phyloP scores from a whole-genome alignment of 1,140 invertebrate species.

The Sogatella furcifera region DNA sequence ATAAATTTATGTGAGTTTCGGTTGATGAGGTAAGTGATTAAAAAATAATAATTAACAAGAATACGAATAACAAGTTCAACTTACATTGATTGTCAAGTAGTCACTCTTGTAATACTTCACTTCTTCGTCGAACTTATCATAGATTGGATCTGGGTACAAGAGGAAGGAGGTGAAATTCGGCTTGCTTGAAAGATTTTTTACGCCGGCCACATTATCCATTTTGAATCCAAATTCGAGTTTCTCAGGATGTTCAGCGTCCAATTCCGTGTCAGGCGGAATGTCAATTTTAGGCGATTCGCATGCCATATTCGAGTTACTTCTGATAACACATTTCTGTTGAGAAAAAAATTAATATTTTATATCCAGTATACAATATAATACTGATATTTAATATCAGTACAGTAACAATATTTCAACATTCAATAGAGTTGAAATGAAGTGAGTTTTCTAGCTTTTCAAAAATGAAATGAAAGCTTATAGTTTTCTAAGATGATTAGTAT shows the following conservation, averaged over 20 bases:
- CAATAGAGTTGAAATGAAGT: too few relatives aligned
- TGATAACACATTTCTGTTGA: slow-evolving; percentile 56
- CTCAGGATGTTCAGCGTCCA: slow-evolving; percentile 65
- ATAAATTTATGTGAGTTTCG: background rate
- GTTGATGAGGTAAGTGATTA: background rate
- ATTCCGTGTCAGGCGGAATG: slow-evolving; percentile 42
- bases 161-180: slow-evolving; percentile 53
- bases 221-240: slow-evolving; percentile 83
- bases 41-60: background rate
- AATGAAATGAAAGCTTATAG: too few relatives aligned
- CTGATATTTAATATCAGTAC: too few relatives aligned
- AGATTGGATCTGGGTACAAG: slow-evolving; percentile 85
- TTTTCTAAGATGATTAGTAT: too few relatives aligned
- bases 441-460: too few relatives aligned
- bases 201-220: slow-evolving; percentile 85
- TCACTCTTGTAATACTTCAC: slow-evolving; percentile 93
- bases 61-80: slow-evolving; percentile 19
- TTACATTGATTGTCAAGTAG: slow-evolving; percentile 87
- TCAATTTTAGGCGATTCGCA: slow-evolving; percentile 78
- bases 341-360: slow-evolving; percentile 18
- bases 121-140: slow-evolving; percentile 79
- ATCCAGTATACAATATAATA: too few relatives aligned
- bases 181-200: slow-evolving; percentile 63
- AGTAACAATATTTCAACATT: too few relatives aligned
- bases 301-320: slow-evolving; percentile 68